Evolutionary conservation across 2,888 invertebrate species (phyloP).

Genomic region (Drosophila mulleri): DNA sequence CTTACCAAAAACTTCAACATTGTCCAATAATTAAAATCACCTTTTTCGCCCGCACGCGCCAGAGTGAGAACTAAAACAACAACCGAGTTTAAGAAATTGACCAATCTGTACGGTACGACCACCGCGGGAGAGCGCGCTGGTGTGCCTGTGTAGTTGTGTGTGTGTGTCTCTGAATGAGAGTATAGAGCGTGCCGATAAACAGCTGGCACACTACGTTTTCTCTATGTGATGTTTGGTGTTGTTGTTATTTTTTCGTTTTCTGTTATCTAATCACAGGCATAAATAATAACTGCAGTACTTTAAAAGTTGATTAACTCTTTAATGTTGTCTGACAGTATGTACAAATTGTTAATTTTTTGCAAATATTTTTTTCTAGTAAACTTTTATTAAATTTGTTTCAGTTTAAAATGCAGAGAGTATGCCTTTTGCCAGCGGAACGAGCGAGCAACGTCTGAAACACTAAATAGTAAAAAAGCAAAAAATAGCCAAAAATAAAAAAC

Average conservation of each 20-base stretch:
- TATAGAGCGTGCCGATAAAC: constrained; percentile 42
- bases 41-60: constrained; percentile 72
- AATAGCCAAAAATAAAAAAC: constrained; percentile 58
- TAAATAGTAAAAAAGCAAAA: constrained; percentile 20
- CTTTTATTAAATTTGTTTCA: neutral
- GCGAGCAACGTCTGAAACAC: constrained; percentile 25
- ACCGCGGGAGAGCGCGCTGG: constrained; percentile 25
- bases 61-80: constrained; percentile 74
- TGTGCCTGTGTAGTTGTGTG: constrained; percentile 12
- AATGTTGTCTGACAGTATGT: constrained; percentile 5
- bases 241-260: constrained; percentile 15
- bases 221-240: neutral
- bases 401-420: neutral
- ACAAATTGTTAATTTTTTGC: neutral
- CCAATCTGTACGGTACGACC: constrained; percentile 11
- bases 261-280: constrained; percentile 61
- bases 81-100: constrained; percentile 26
- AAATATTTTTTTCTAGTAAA: neutral
- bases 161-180: constrained; percentile 10
- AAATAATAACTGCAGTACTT: constrained; percentile 12
- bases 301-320: constrained; percentile 2
- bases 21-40: constrained; percentile 70
- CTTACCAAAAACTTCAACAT: constrained; percentile 84
- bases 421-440: constrained; percentile 4
- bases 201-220: constrained; percentile 61